These are phyloP conservation scores for Phorcus lineatus DNA, from an alignment of 2,888 invertebrate species.

Conservation along the genomic window DNA sequence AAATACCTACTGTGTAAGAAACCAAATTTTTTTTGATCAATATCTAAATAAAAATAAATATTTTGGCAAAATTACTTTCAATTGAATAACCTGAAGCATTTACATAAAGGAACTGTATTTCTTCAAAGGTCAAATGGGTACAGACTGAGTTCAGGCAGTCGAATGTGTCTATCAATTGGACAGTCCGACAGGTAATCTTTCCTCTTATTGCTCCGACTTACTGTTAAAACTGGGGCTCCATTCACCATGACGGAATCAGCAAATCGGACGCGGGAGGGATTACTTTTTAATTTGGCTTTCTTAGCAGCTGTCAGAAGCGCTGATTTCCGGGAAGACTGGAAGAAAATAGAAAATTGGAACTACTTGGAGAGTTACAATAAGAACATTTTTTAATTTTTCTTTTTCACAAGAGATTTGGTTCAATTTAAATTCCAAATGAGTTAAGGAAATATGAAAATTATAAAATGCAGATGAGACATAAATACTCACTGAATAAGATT, in stretches of 20 bases:
- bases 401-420: no score
- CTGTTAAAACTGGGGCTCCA: slow-evolving; percentile 64
- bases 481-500: no score
- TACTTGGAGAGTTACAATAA: no score
- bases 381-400: no score
- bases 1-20: no score
- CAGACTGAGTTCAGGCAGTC: neutral
- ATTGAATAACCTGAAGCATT: no score
- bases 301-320: slow-evolving; percentile 91
- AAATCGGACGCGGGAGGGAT: slow-evolving; percentile 90
- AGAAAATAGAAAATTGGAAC: slow-evolving; percentile 17
- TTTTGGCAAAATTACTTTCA: no score
- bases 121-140: no score
- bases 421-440: no score
- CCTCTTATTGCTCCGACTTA: slow-evolving; percentile 48
- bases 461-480: no score
- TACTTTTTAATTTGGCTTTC: slow-evolving; percentile 86
- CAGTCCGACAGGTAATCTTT: neutral
- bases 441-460: no score
- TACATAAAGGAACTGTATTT: no score
- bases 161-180: neutral
- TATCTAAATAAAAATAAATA: neutral
- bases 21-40: neutral
- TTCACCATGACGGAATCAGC: slow-evolving; percentile 80
- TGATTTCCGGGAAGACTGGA: slow-evolving; percentile 80